Percentiles rank a stretch among this genome's conserved stretches.
phyloP scores from a whole-genome alignment of 2,113 vertebrate species.

The Mesembrinibis cayennensis region DNA sequence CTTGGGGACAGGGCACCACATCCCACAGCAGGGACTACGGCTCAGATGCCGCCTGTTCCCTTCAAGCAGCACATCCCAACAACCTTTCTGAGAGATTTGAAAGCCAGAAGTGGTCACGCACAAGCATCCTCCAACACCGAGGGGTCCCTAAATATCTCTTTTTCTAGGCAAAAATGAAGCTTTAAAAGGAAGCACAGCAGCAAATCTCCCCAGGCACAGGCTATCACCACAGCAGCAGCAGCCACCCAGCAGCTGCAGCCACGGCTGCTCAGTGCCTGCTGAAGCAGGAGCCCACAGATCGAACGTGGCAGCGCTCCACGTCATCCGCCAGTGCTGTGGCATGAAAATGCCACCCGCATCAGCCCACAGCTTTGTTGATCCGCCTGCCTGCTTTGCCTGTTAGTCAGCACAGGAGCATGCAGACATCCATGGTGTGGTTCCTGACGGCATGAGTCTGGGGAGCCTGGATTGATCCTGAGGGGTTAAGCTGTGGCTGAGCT shows the following conservation, averaged over 20 bases:
- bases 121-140: not conserved
- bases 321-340: not conserved
- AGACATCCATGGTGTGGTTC: accelerated
- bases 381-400: not conserved
- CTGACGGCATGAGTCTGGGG: not conserved
- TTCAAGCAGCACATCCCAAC: not conserved
- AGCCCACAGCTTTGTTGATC: not conserved
- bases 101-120: not conserved
- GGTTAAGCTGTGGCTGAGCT: accelerated
- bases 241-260: conserved; percentile 6
- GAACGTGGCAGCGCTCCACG: not conserved
- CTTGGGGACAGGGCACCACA: not conserved
- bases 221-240: conserved; percentile 41
- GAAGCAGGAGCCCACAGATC: not conserved
- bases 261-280: not conserved
- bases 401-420: not conserved
- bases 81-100: not conserved
- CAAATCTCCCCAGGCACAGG: conserved; percentile 4
- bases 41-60: not conserved
- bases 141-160: not conserved
- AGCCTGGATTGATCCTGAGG: not conserved
- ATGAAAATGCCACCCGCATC: not conserved
- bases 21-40: not conserved
- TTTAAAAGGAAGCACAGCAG: conserved; percentile 14
- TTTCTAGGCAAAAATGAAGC: not conserved